A percentile compares a stretch with the other conserved stretches of the same genome.
Evolutionary conservation across 2,888 invertebrate genomes (phyloP).

Genomic region (Eristalinus sepulchralis): DNA sequence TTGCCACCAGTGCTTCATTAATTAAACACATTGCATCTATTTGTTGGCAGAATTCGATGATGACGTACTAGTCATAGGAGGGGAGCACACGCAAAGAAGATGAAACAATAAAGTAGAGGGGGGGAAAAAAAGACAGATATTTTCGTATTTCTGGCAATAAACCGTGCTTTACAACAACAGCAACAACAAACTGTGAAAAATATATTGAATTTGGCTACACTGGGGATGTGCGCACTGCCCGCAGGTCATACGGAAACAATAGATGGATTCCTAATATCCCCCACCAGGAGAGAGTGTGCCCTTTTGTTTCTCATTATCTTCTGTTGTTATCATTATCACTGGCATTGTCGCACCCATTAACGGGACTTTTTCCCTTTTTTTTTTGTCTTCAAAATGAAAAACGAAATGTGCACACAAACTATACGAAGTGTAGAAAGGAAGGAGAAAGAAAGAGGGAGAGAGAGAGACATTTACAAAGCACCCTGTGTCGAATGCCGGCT

Average conservation of each 20-base stretch:
- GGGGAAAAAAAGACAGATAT: constrained; percentile 2
- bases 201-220: constrained; percentile 67
- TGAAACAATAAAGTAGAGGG: constrained; percentile 44
- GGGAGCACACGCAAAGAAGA: neutral
- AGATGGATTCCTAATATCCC: neutral
- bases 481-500: constrained; percentile 56
- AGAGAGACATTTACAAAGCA: neutral
- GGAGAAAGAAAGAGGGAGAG: too few relatives aligned
- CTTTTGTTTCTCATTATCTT: constrained; percentile 19
- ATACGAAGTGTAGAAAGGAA: too few relatives aligned
- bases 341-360: constrained; percentile 18
- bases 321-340: constrained; percentile 24
- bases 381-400: neutral
- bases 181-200: constrained; percentile 28
- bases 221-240: constrained; percentile 67
- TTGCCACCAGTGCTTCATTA: constrained; percentile 53
- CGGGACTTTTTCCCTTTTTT: neutral
- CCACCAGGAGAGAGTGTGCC: neutral
- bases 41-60: constrained; percentile 52
- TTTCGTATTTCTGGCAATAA: constrained; percentile 58
- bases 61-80: constrained; percentile 33
- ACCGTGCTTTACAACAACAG: constrained; percentile 45
- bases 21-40: constrained; percentile 57
- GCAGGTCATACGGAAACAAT: constrained; percentile 40
- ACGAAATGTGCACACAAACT: neutral